Conservation (phyloP, 2,113 vertebrate species). For the Chaetura pelagica region DNA sequence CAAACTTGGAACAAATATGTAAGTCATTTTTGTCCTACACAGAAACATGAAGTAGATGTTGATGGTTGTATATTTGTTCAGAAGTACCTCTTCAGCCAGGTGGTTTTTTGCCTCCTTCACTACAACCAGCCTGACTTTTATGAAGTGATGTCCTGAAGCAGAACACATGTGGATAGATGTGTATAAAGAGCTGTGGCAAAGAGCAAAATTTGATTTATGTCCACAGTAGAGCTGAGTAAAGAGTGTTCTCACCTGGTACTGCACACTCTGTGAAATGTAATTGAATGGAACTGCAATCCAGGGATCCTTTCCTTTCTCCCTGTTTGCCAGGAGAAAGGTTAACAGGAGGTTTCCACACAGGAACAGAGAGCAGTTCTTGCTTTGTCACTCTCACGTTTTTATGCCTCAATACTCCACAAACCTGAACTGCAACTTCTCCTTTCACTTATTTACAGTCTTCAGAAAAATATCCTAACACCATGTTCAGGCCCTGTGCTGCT, state of each 20-base stretch:
- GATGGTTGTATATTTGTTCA: neutral
- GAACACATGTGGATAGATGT: neutral
- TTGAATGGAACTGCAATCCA: neutral
- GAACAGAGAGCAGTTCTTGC: neutral
- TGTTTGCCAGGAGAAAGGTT: neutral
- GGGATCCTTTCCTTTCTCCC: neutral
- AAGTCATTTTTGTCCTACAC: conserved; percentile 61
- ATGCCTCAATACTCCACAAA: neutral
- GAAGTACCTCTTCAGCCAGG: neutral
- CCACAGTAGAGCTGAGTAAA: neutral
- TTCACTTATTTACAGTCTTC: neutral
- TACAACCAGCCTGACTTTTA: neutral
- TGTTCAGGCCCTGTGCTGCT: neutral
- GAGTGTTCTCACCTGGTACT: neutral
- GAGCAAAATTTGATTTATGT: neutral
- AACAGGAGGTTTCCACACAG: neutral
- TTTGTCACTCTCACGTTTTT: neutral
- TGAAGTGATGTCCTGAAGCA: neutral
- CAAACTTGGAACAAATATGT: conserved; percentile 98
- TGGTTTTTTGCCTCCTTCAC: neutral
- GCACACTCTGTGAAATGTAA: neutral
- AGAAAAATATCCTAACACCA: neutral
- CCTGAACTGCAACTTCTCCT: neutral
- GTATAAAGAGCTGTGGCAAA: neutral
- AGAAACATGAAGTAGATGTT: neutral